A percentile compares a stretch with the other conserved stretches of the same genome.
phyloP scores from a whole-genome alignment of 2,888 invertebrate species.

The Therioaphis trifolii region DNA sequence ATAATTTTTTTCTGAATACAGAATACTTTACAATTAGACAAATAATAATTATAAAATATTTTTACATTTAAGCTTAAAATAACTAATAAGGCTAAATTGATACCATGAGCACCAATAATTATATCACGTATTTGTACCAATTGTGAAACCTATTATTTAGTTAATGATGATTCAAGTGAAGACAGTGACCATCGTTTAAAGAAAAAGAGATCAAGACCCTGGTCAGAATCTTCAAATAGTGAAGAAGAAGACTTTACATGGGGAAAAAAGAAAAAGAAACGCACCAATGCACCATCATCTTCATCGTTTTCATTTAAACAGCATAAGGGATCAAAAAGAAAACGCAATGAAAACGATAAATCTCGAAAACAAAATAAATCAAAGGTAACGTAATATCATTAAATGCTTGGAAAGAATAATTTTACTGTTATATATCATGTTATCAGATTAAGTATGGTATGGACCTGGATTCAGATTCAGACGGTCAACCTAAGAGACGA shows the following conservation, averaged over 20 bases:
- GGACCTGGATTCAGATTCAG: slow-evolving; percentile 68
- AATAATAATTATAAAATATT: too few species aligned
- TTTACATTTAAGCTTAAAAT: too few species aligned
- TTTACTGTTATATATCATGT: slow-evolving; percentile 25
- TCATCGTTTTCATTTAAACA: slow-evolving; percentile 30
- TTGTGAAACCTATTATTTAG: slow-evolving; percentile 54
- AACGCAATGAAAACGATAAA: background rate
- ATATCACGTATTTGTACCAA: background rate
- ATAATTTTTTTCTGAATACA: too few species aligned
- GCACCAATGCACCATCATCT: background rate
- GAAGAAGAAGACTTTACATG: slow-evolving; percentile 71
- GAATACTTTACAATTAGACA: too few species aligned
- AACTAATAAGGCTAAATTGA: too few species aligned
- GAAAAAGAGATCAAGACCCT: slow-evolving; percentile 74
- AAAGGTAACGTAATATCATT: slow-evolving; percentile 25
- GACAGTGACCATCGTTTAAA: slow-evolving; percentile 73
- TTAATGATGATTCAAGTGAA: slow-evolving; percentile 72
- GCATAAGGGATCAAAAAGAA: slow-evolving; percentile 29
- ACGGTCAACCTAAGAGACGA: slow-evolving; percentile 75
- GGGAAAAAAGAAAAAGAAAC: slow-evolving; percentile 71
- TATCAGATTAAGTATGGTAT: slow-evolving; percentile 68
- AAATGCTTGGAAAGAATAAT: background rate
- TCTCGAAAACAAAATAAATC: background rate
- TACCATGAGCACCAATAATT: too few species aligned
- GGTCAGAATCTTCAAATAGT: slow-evolving; percentile 74